phyloP scores from a whole-genome alignment of 2,797 vertebrate genomes.

The Argyrosomus regius region DNA sequence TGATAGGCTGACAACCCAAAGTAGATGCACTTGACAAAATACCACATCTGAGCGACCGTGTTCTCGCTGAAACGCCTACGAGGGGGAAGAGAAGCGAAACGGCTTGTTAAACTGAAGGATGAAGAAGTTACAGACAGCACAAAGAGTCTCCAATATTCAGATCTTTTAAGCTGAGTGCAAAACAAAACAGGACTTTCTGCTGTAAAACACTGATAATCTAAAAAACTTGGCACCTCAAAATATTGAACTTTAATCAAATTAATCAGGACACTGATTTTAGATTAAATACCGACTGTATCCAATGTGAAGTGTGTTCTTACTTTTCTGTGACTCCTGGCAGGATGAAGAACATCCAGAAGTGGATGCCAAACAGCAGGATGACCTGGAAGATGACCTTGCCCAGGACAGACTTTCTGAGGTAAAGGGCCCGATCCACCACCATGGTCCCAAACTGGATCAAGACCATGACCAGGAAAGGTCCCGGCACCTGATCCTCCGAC shows the following conservation, averaged over 20 bases:
- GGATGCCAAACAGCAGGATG: slow-evolving; percentile 97
- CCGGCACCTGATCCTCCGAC: slow-evolving; percentile 97
- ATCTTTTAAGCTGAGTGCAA: background rate
- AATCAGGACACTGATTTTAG: background rate
- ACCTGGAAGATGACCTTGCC: slow-evolving; percentile 99
- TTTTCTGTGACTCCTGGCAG: slow-evolving; percentile 94
- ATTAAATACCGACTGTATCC: background rate
- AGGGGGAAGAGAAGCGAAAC: slow-evolving; percentile 46
- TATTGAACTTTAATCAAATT: background rate
- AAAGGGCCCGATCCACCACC: slow-evolving; percentile 97
- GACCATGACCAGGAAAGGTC: slow-evolving; percentile 97
- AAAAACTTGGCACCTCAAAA: background rate
- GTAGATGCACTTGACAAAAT: slow-evolving; percentile 99
- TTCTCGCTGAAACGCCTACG: slow-evolving; percentile 96
- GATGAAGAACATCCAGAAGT: slow-evolving; percentile 99
- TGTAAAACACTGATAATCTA: background rate
- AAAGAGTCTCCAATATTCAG: background rate
- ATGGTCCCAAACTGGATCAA: slow-evolving; percentile 99
- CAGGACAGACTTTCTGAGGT: slow-evolving; percentile 96
- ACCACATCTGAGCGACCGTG: slow-evolving; percentile 97
- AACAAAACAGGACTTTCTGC: slow-evolving; percentile 4
- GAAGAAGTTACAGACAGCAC: background rate
- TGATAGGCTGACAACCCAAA: slow-evolving; percentile 99
- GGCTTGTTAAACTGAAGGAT: background rate
- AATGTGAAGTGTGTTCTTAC: slow-evolving; percentile 76